Base-by-base conservation (phyloP, 2,888 invertebrate genomes). In the Spodoptera picta region DNA sequence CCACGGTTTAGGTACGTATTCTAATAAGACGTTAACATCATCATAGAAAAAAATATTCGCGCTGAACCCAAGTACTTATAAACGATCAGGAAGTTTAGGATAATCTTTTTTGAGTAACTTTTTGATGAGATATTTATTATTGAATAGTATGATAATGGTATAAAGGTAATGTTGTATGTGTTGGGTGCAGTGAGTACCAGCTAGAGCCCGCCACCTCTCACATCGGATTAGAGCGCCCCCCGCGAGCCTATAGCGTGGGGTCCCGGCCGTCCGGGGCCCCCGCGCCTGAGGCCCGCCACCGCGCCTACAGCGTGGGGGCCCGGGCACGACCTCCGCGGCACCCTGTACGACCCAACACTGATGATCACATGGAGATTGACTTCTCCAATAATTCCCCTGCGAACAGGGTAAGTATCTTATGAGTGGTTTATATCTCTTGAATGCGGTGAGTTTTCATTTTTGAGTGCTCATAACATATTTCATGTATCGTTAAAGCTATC, bases 131-230 rank as follows among this genome's bases (percentile, higher is more conserved):
- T 19, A 19, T 19, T 19, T 19, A 19, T 19, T 19, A 19, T 19
- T 19, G 19, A 19, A 19, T 19, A 19, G 19, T 19, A 19, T 2
- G 19, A 19, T 19, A 19, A 19, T 19, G 19, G 19, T 19, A 19
- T 19, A 19, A 19, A 19, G 19, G 19, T 2, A 54, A 36, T 19
- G 2, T 42, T 14, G 10, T 41, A 12, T 23, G 1, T 36, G 6
- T n/a, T n/a, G 11, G 24, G 5, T 41, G 0, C 82, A 96, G 96
- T 52, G 97, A 97, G 86, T 98, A 97, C 91, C 97, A 96, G 75
- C 93, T 98, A 53, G 98, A 98, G 83, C 98, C 98, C 83, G 98
- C 98, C 0, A 95, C 95, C 63, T 96, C 98, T 14, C 97, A 97
- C 87, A 95, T 97, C 65, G 92, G 44, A 95, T 95, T 73, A 82